Base-by-base conservation (phyloP, 1,140 invertebrate species). In the Batillaria attramentaria region DNA sequence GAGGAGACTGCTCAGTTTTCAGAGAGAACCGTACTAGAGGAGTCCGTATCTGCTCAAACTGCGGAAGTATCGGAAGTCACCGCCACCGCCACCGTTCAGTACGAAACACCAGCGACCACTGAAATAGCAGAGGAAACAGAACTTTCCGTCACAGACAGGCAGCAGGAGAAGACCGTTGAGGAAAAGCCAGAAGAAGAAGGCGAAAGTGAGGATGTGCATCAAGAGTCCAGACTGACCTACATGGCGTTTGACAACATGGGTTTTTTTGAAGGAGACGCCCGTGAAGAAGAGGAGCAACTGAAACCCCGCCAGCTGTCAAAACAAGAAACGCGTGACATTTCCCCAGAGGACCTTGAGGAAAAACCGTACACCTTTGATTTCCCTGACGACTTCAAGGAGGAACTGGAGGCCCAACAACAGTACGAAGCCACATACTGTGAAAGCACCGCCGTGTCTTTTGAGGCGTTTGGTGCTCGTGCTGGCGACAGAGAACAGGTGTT, bases 221-320 rank as follows among this genome's bases (percentile, higher is more conserved):
- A 35, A 1, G 79, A 84, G n/a, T 46, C 74, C 79, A 16, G 87
- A 87, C 70, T 89, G 86, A 74, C 78, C 68, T 82, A 78, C 72
- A 80, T 83, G 72, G 89, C 91, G 60, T 93, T 91, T 90, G 92
- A 92, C 78, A 93, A 93, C 83, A 90, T 90, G 77, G 91, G 88
- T 13, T 92, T 92, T 86, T 88, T 86, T 42, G 92, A 90, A 31
- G 91, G 90, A n/a, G 92, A 93, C 75, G 81, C 81, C 57, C 89
- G 89, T 89, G 74, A 60, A 79, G 10, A 76, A 80, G 5, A 18
- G 3, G 37, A 62, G 31, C 8, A 8, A 82, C 20, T 57, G 18
- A 6, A 18, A 0, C 18, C 10, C 10, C 4, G 31, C 31, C 69
- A 78, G 35, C 77, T 80, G 65, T 1, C 77, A 28, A 80, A 79